These are phyloP conservation scores for Agrilus cyanescens DNA, from an alignment of 2,888 invertebrate genomes.

Conservation along the genomic window DNA sequence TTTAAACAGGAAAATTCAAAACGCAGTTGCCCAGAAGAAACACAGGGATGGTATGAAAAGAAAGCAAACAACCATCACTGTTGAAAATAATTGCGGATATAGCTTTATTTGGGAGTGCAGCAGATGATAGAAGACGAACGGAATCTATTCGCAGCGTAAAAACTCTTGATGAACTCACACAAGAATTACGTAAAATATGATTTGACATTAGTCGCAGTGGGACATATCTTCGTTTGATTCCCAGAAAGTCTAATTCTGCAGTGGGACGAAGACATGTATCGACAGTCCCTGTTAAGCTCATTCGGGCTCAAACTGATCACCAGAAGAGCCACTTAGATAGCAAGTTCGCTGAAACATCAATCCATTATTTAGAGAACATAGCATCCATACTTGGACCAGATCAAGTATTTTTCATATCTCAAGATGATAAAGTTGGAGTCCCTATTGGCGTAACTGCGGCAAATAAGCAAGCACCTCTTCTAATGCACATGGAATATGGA, in stretches of 20 bases:
- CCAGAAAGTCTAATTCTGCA: conserved; percentile 13
- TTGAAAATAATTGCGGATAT: conserved; percentile 23
- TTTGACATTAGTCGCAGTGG: conserved; percentile 16
- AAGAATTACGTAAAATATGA: conserved; percentile 13
- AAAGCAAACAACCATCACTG: conserved; percentile 18
- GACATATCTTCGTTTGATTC: conserved; percentile 18
- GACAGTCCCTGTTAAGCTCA: conserved; percentile 20
- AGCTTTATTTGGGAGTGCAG: conserved; percentile 21
- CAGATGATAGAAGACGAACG: conserved; percentile 20
- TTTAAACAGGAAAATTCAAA: conserved; percentile 10
- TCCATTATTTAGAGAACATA: conserved; percentile 2
- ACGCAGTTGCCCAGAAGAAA: background rate
- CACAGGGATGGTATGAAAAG: background rate
- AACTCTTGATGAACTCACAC: conserved; percentile 7
- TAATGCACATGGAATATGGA: conserved; percentile 18
- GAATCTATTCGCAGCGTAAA: conserved; percentile 16
- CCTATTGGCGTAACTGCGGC: conserved; percentile 30
- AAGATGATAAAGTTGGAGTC: conserved; percentile 28
- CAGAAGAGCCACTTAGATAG: conserved; percentile 15
- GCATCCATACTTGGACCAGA: conserved; percentile 7
- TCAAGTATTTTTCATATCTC: conserved; percentile 18
- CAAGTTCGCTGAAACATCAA: background rate
- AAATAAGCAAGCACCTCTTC: conserved; percentile 25
- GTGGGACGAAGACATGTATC: conserved; percentile 22
- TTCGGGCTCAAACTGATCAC: conserved; percentile 9